Evolutionary conservation across 2,888 invertebrate genomes (phyloP).

Genomic region (Callyntrura sp.): DNA sequence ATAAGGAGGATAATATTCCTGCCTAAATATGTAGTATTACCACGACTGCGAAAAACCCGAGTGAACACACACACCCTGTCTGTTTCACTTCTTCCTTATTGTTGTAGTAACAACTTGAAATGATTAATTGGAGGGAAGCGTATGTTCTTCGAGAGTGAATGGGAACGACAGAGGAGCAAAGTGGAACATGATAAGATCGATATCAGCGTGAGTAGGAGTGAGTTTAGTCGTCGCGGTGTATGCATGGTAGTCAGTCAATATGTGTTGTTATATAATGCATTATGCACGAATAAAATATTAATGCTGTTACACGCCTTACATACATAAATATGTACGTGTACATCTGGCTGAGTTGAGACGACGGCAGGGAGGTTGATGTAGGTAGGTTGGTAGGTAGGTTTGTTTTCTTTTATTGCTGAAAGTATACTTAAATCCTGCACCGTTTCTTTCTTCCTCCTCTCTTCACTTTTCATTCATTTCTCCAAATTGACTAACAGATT

Average conservation of each 20-base stretch:
- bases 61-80: conserved; percentile 38
- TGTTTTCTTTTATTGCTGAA: no score
- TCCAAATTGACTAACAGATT: conserved; percentile 61
- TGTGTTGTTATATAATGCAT: conserved; percentile 31
- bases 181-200: conserved; percentile 58
- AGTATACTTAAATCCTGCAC: background rate
- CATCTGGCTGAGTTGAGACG: background rate
- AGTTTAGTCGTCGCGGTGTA: background rate
- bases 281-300: conserved; percentile 45
- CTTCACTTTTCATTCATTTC: conserved; percentile 38
- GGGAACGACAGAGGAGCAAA: conserved; percentile 42
- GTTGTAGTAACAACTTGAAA: conserved; percentile 54
- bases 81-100: background rate
- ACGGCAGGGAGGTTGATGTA: background rate
- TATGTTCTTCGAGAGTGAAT: conserved; percentile 1
- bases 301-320: background rate
- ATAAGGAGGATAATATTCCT: conserved; percentile 34
- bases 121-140: conserved; percentile 74
- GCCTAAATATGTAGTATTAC: background rate
- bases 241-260: background rate
- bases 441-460: background rate
- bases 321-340: background rate
- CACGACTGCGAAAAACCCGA: background rate
- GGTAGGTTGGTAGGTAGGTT: background rate
- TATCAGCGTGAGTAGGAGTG: conserved; percentile 19